phyloP scores from a whole-genome alignment of 2,113 vertebrate species.

The Spermophilus dauricus region DNA sequence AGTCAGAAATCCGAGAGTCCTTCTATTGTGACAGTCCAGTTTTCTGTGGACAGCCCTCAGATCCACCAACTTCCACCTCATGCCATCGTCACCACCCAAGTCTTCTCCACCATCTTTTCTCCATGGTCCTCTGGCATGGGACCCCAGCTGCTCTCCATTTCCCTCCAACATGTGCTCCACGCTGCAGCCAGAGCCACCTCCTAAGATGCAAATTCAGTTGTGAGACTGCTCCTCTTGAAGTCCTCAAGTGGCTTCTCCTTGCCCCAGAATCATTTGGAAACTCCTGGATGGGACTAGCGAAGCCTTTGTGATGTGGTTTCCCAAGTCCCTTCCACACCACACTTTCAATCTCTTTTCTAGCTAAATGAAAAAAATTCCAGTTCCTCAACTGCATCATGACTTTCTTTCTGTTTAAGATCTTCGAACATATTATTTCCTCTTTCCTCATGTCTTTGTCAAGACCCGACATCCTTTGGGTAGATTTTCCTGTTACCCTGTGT shows the following conservation, averaged over 20 bases:
- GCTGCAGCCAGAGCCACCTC: neutral
- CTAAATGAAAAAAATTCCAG: neutral
- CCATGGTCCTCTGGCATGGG: neutral
- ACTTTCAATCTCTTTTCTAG: constrained; percentile 10
- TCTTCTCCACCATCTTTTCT: neutral
- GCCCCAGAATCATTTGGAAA: neutral
- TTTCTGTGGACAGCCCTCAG: neutral
- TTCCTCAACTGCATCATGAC: neutral
- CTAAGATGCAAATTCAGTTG: neutral
- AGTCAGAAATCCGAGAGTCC: neutral
- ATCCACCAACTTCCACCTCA: neutral
- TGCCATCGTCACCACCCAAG: neutral
- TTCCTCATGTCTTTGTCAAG: neutral
- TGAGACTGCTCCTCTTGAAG: neutral
- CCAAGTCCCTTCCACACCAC: neutral
- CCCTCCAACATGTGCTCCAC: neutral
- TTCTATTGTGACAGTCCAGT: no score
- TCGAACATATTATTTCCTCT: neutral
- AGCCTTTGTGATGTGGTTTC: neutral
- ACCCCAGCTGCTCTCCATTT: neutral
- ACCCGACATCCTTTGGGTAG: neutral
- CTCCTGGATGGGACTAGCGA: neutral
- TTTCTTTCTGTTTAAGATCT: neutral
- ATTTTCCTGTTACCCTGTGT: neutral
- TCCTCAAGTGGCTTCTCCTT: neutral